Evolutionary conservation across 2,888 invertebrate genomes (phyloP).

Genomic region (Drosophila kokeensis): DNA sequence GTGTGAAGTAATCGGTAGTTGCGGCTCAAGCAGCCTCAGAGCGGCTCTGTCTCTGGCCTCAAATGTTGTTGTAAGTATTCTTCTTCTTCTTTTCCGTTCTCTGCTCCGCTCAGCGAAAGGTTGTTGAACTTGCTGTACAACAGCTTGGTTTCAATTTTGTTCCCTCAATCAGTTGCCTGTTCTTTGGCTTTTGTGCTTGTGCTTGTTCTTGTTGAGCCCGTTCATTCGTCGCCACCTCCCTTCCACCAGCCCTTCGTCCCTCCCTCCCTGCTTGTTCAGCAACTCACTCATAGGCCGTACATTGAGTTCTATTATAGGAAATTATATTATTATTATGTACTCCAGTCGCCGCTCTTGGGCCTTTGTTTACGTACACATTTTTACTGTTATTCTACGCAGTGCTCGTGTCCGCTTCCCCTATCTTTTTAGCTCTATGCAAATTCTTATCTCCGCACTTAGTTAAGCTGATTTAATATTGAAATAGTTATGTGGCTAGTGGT

Average conservation of each 20-base stretch:
- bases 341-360: constrained; percentile 49
- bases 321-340: constrained; percentile 80
- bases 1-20: constrained; percentile 75
- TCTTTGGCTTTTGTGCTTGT: constrained; percentile 66
- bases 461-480: constrained; percentile 1
- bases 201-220: constrained; percentile 47
- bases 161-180: constrained; percentile 75
- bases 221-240: constrained; percentile 8
- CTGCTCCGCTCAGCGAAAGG: constrained; percentile 44
- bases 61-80: constrained; percentile 62
- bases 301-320: constrained; percentile 76
- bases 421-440: constrained; percentile 32
- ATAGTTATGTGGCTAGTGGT: not conserved
- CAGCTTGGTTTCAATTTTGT: constrained; percentile 66
- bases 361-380: constrained; percentile 60
- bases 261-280: not conserved
- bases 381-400: constrained; percentile 66
- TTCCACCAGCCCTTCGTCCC: not conserved
- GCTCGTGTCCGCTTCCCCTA: constrained; percentile 3
- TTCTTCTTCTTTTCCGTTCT: constrained; percentile 27
- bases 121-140: constrained; percentile 70
- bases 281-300: constrained; percentile 26
- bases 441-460: constrained; percentile 22
- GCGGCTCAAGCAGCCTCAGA: constrained; percentile 53
- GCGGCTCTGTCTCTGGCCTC: constrained; percentile 55